Evolutionary conservation across 2,888 invertebrate species (phyloP), one percentile per base, ranked within the genome.

Genomic region (Chromoteleia sp.): DNA sequence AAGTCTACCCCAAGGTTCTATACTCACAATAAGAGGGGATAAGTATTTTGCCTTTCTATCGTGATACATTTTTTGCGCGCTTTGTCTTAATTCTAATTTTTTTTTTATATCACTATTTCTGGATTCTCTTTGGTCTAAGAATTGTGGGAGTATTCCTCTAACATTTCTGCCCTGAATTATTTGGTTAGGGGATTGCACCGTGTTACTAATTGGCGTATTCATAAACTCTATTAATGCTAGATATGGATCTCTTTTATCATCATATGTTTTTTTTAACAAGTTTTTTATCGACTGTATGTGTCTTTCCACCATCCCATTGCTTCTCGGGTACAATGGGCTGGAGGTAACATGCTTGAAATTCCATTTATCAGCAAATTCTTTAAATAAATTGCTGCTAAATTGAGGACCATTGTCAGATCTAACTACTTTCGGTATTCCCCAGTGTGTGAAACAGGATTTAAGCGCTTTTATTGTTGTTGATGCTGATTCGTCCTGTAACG

Each of bases 241-340:
- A 54, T 83, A 54, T 6, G 74, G 50, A 48, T 86, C 84, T 54
- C 63, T 80, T 45, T 71, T 65, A 45, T 84, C 81, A 6, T 77
- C 71, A 2, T 54, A 39, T 12, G 71, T 63, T 61, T 82, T 80
- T 21, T 82, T 83, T 5, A 67, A 21, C 8, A 70, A 58, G 30
- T 39, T 71, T 52, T 84, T 83, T 8, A 81, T 41, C 0, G 84
- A 73, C 21, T 83, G 82, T 4, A 82, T 71, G 10, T 84, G 80
- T 61, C 83, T 45, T 41, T 81, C 78, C 3, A 73, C 75, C 77
- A 84, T 76, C 6, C 84, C 84, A 68, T 84, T 83, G 0, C 77
- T 80, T 45, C 70, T 59, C 7, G 81, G 74, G 17, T 74, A 84
- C 0, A 14, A 58, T 19, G 78, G 79, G 14, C 79, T 81, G 0